phyloP scores from a whole-genome alignment of 1,140 invertebrate species.

The Brachystomella parvula region DNA sequence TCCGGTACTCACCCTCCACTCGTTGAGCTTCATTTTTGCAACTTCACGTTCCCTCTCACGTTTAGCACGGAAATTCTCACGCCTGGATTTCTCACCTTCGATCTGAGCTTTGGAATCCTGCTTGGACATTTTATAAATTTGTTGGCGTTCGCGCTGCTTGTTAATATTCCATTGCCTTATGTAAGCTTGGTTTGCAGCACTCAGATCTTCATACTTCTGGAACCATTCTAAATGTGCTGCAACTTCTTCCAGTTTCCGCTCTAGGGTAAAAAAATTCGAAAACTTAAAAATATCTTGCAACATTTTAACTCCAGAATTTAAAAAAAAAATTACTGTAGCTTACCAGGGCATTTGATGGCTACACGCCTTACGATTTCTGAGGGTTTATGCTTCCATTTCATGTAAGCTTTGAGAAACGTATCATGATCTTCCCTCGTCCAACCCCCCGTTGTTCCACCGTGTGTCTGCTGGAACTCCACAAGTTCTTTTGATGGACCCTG shows the following conservation, averaged over 20 bases:
- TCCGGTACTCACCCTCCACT: slow-evolving; percentile 23
- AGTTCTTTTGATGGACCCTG: slow-evolving; percentile 19
- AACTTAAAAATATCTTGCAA: background rate
- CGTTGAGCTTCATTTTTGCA: background rate
- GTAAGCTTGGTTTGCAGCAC: slow-evolving; percentile 15
- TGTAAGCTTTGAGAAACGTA: slow-evolving; percentile 8
- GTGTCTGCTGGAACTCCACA: slow-evolving; percentile 28
- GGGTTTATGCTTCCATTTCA: slow-evolving; percentile 15
- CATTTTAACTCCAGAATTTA: background rate
- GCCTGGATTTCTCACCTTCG: slow-evolving; percentile 17
- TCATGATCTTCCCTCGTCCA: slow-evolving; percentile 25
- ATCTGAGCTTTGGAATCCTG: slow-evolving; percentile 3
- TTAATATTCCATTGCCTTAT: slow-evolving; percentile 24
- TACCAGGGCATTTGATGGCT: slow-evolving; percentile 17
- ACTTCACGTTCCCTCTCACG: slow-evolving; percentile 22
- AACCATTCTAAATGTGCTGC: slow-evolving; percentile 26
- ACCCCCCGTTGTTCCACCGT: slow-evolving; percentile 25
- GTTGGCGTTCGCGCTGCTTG: slow-evolving; percentile 20
- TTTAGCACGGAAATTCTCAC: slow-evolving; percentile 18
- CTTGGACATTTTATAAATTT: slow-evolving; percentile 14
- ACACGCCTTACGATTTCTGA: slow-evolving; percentile 20
- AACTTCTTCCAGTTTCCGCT: slow-evolving; percentile 25
- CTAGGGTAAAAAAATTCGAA: slow-evolving; percentile 12
- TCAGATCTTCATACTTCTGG: slow-evolving; percentile 23
- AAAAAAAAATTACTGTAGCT: background rate